phyloP scores from a whole-genome alignment of 2,797 vertebrate species.

The Glossophaga mutica region DNA sequence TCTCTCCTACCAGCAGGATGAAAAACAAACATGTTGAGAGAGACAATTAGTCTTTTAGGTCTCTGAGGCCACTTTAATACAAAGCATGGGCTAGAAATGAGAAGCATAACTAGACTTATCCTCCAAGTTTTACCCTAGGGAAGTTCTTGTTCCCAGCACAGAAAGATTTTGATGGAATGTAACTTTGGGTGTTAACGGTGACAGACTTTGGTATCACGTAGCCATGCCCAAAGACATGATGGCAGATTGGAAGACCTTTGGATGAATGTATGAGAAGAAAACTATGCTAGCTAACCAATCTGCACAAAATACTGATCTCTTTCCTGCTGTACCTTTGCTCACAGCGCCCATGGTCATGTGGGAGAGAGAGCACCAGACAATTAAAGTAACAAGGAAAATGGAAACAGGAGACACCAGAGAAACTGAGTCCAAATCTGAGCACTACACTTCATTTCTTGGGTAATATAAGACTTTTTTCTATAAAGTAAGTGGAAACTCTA shows the following conservation, averaged over 20 bases:
- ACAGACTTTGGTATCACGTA: neutral
- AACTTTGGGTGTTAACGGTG: neutral
- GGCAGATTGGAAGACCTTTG: neutral
- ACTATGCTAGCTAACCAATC: neutral
- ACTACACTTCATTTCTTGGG: neutral
- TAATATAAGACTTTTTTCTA: neutral
- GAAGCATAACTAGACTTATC: neutral
- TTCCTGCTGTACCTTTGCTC: neutral
- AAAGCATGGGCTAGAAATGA: constrained; percentile 14
- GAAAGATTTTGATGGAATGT: neutral
- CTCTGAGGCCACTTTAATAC: neutral
- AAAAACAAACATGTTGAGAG: neutral
- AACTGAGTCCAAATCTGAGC: neutral
- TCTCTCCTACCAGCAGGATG: neutral
- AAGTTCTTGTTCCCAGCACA: neutral
- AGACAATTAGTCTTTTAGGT: constrained; percentile 7
- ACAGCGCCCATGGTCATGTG: neutral
- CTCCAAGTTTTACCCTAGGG: neutral
- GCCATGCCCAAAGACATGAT: neutral
- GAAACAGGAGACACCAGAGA: neutral
- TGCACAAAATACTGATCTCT: neutral
- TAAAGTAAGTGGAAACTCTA: neutral
- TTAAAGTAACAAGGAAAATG: neutral
- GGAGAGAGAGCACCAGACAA: neutral
- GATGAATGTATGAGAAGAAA: neutral